A percentile compares a stretch with the other conserved stretches of the same genome.
phyloP scores from a whole-genome alignment of 2,797 vertebrate species.

The Schizopygopsis malacanthus region DNA sequence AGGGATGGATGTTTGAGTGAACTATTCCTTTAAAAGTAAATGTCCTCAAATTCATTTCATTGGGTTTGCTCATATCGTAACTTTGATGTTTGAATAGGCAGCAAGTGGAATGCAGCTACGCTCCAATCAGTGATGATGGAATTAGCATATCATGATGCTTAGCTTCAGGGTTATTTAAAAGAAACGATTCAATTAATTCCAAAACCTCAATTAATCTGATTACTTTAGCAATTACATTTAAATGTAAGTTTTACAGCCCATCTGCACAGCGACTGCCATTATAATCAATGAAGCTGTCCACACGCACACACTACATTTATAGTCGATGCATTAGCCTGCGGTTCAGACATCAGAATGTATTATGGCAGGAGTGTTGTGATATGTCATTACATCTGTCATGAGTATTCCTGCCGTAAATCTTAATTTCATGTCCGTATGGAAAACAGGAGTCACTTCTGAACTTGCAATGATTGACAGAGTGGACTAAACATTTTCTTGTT shows the following conservation, averaged over 20 bases:
- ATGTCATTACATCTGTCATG: conserved; percentile 6
- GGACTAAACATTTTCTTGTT: neutral
- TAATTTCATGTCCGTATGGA: neutral
- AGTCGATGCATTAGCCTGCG: conserved; percentile 9
- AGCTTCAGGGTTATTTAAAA: conserved; percentile 29
- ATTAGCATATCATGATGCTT: conserved; percentile 25
- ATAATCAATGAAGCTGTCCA: neutral
- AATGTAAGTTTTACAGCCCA: conserved; percentile 17
- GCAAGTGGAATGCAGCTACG: neutral
- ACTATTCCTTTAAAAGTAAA: neutral
- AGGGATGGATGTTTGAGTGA: neutral
- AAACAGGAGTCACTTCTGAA: conserved; percentile 10
- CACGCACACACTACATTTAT: neutral
- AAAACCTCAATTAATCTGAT: conserved; percentile 35
- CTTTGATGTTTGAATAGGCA: neutral
- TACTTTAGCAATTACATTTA: conserved; percentile 22
- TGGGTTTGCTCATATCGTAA: neutral
- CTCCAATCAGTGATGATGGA: conserved; percentile 6
- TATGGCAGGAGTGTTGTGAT: neutral
- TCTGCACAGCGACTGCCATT: conserved; percentile 13
- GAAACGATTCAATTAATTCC: neutral
- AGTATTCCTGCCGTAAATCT: neutral
- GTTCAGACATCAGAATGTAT: neutral
- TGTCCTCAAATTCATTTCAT: neutral
- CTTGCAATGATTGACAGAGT: neutral